Evolutionary conservation across 1,140 invertebrate genomes (phyloP), one percentile per base, ranked within the genome.

Genomic region (Mya arenaria): DNA sequence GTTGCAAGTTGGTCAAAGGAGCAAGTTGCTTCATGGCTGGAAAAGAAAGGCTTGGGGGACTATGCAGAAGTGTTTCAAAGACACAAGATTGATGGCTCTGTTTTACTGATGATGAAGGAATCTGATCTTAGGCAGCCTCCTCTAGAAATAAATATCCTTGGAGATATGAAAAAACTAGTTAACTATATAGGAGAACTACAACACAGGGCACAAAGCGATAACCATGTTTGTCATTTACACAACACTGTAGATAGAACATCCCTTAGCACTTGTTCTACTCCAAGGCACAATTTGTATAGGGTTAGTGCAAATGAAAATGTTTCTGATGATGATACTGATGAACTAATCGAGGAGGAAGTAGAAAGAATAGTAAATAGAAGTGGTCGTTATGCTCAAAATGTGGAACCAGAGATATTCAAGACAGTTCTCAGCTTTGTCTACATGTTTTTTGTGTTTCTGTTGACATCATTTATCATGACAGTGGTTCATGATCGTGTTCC

Each of bases 401-500:
- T 72, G 19, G 79, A 82, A 17, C 68, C 79, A 74, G 69, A 74
- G 25, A 44, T 82, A n/a, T 82, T 82, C 34, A 82, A 82, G 32
- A 82, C 79, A 15, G 93, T 96, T 48, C 94, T 98, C 80, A 96
- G 96, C 86, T 95, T 97, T 92, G 94, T 96, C 60, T 99, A 99
- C 94, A 95, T 98, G 36, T 97, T 99, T 91, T 94, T 96, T 58
- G 98, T 98, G 6, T 99, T 98, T 52, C 98, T 98, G 96, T 96
- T 99, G 85, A 99, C 98, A 39, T 97, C 98, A 19, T 97, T 99
- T 92, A 97, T 99, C 0, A 99, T 99, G 98, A 98, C 99, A 0
- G 97, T 99, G 84, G 98, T 99, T 15, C 98, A 99, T 92, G 98
- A 99, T 92, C 95, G 99, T 85, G 98, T 99, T 23, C 98, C 98